Base-by-base conservation (phyloP, 2,888 invertebrate species). In the Flexamia atlantica region DNA sequence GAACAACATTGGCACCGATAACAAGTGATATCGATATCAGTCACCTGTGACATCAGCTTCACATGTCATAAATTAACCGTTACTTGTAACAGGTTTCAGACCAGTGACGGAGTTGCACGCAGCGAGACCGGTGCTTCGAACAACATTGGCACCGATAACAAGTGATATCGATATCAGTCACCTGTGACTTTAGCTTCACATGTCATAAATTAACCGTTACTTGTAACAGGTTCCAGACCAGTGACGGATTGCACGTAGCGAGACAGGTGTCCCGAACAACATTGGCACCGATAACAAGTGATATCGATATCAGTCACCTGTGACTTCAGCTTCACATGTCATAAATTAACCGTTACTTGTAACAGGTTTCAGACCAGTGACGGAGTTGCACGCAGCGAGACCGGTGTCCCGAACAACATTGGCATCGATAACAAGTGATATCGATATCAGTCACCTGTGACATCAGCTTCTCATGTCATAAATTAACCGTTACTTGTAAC, bases 41-140 rank as follows among this genome's bases (percentile, higher is more conserved):
- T 40, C 7, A 40, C 40, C 12, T 5, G 40, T 9, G 5, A 50
- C 17, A 17, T 9, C 50, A 50, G n/a, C 10, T 17, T 50, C 17
- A 50, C 7, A n/a, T n/a, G n/a, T n/a, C n/a, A n/a, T n/a, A n/a
- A n/a, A 7, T n/a, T 9, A 50, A 7, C 57, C 30, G 30, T 28
- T 64, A 14, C 14, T 64, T 64, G 2, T 64, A 25, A 20, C 85
- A 89, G 89, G 84, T 89, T 87, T 86, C 92, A 94, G 89, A 91
- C 93, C 5, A 92, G 91, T 50, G 91, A 94, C 85, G 93, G 93
- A n/a, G 93, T 91, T 87, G 74, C 86, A 3, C 92, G 91, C 12
- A 88, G 90, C 64, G 93, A 93, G 87, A 89, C 90, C 89, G 91
- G 88, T 89, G 85, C 87, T 83, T 89, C 90, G 87, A 90, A 87